These are phyloP conservation scores for Hoplostethus atlanticus DNA, from an alignment of 2,797 vertebrate species.

Conservation along the genomic window DNA sequence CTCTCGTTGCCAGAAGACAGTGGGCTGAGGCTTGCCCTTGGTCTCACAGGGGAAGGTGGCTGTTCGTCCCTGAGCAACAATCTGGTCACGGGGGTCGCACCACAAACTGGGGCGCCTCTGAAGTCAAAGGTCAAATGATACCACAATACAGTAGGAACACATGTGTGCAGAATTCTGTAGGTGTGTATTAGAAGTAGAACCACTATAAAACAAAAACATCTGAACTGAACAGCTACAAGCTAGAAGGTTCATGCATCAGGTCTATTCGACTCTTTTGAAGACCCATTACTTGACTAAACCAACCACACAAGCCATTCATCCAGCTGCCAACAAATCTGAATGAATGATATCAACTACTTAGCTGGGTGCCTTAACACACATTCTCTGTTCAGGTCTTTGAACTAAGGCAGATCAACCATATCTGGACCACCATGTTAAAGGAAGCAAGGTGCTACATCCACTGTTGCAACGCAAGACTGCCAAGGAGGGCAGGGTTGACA, in stretches of 20 bases:
- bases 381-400: constrained; percentile 22
- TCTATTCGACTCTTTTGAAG: constrained; percentile 11
- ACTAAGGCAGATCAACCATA: constrained; percentile 40
- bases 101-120: constrained; percentile 97
- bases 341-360: constrained; percentile 43
- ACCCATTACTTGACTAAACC: constrained; percentile 31
- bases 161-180: constrained; percentile 11
- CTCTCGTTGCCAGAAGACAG: constrained; percentile 99
- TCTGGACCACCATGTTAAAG: constrained; percentile 34
- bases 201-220: constrained; percentile 11
- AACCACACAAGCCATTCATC: constrained; percentile 60
- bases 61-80: constrained; percentile 94
- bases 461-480: constrained; percentile 18
- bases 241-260: constrained; percentile 68
- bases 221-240: constrained; percentile 27
- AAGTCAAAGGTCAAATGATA: constrained; percentile 70
- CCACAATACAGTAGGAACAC: constrained; percentile 46
- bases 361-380: constrained; percentile 11
- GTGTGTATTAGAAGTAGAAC: not conserved
- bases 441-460: constrained; percentile 39
- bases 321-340: constrained; percentile 48
- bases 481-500: constrained; percentile 49
- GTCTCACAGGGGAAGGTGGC: constrained; percentile 98
- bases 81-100: constrained; percentile 96
- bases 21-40: constrained; percentile 96